Evolutionary conservation across 2,888 invertebrate species (phyloP), one percentile per base, ranked within the genome.

Genomic region (Taenaris catops): DNA sequence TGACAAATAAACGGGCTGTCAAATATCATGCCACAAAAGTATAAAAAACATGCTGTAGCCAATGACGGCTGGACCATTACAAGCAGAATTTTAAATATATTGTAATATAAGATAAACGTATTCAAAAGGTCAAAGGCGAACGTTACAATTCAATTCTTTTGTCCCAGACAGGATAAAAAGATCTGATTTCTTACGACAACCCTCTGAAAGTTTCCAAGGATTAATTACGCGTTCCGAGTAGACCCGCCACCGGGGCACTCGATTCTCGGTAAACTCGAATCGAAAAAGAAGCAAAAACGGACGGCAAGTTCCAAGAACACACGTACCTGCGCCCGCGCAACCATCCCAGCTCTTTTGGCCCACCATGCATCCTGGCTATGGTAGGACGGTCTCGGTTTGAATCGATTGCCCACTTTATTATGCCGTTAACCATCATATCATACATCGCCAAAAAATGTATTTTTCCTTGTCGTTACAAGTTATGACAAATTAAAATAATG

Each of bases 181-280:
- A 29, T 63, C 70, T 68, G 74, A 78, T 81, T 79, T 81, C 81
- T 81, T 71, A 73, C 72, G 79, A 75, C 81, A 78, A 76, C 79
- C 84, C 78, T 79, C 60, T 71, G 79, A 66, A 86, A 84, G 84
- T 79, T 83, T 84, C 84, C 74, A 74, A 74, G 84, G 84, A 84
- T 84, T 84, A 84, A 86, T 84, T 86, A 86, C 72, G 79, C 69
- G 80, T 86, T 86, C 84, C 73, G 73, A 79, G 84, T 86, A 86
- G 78, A 69, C 53, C 75, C 75, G 79, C 81, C 83, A 80, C 80
- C 81, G 74, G 79, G 74, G 78, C 79, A 75, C 80, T 74, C 73
- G 74, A 66, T 86, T 86, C 84, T 81, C 53, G 63, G 84, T 86
- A 84, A 75, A 76, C 70, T 79, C 65, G 72, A 80, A 80, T 80